These are phyloP conservation scores for Champsocephalus esox DNA, from an alignment of 2,797 vertebrate genomes.

Conservation along the genomic window DNA sequence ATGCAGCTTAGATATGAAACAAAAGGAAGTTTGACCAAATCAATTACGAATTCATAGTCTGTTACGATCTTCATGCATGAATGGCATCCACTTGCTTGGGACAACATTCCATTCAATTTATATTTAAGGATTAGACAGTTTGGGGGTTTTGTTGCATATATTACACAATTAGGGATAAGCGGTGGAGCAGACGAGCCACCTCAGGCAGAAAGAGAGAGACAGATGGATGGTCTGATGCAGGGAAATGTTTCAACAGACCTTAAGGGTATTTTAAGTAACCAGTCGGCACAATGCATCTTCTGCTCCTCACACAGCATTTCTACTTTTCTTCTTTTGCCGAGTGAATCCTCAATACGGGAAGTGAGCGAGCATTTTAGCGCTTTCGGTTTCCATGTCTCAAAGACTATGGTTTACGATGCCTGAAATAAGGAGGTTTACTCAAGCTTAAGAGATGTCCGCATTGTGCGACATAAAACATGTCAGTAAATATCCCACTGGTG, in stretches of 20 bases:
- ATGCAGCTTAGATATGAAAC: not conserved
- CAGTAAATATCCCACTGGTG: no score
- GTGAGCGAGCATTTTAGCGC: no score
- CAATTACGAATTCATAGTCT: not conserved
- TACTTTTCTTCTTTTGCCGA: not conserved
- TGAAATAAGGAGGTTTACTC: no score
- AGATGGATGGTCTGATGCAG: not conserved
- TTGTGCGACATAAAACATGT: no score
- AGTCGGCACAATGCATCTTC: slow-evolving; percentile 28
- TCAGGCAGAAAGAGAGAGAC: not conserved
- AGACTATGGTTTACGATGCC: no score
- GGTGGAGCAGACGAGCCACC: not conserved
- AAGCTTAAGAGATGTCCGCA: no score
- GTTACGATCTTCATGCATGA: not conserved
- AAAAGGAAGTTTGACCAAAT: slow-evolving; percentile 7
- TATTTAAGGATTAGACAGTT: not conserved
- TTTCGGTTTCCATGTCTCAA: no score
- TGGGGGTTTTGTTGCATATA: not conserved
- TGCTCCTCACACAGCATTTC: slow-evolving; percentile 38
- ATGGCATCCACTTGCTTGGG: not conserved
- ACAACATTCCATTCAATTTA: not conserved
- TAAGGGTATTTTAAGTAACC: slow-evolving; percentile 29
- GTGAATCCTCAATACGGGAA: no score
- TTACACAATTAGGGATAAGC: not conserved
- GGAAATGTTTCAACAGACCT: slow-evolving; percentile 26